These are phyloP conservation scores for Helicolenus hilgendorfi DNA, from an alignment of 2,797 vertebrate species.

Conservation along the genomic window DNA sequence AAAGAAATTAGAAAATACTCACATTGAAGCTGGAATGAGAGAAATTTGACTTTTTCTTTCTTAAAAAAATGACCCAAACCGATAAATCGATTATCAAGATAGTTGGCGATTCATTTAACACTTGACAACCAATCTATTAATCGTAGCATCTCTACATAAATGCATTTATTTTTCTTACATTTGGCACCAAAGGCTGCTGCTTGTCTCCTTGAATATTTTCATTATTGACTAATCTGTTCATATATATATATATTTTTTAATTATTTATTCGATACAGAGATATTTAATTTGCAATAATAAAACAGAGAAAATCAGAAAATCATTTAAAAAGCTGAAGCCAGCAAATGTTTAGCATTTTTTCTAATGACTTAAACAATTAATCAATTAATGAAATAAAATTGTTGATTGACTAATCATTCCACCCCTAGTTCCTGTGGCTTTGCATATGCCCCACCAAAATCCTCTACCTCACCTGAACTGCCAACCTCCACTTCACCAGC, in stretches of 20 bases:
- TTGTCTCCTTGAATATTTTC: constrained; percentile 10
- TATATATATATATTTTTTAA: neutral
- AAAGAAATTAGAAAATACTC: too few species aligned
- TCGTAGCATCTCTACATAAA: too few species aligned
- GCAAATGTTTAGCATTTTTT: neutral
- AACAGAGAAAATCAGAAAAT: neutral
- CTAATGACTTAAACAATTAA: neutral
- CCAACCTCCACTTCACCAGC: neutral
- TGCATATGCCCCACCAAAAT: neutral
- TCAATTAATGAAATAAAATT: neutral
- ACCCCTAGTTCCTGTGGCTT: neutral
- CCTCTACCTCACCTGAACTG: constrained; percentile 5
- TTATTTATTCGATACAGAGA: neutral
- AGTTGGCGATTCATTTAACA: too few species aligned
- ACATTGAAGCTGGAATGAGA: too few species aligned
- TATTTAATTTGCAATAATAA: neutral
- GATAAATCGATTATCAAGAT: too few species aligned
- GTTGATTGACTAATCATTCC: neutral
- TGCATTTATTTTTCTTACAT: constrained; percentile 35
- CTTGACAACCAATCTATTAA: too few species aligned
- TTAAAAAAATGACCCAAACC: too few species aligned
- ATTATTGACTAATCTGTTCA: constrained; percentile 29
- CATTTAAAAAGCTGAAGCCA: neutral
- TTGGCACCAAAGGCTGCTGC: neutral
- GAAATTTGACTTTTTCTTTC: too few species aligned